phyloP scores from a whole-genome alignment of 2,113 vertebrate species.

The Colaptes auratus region DNA sequence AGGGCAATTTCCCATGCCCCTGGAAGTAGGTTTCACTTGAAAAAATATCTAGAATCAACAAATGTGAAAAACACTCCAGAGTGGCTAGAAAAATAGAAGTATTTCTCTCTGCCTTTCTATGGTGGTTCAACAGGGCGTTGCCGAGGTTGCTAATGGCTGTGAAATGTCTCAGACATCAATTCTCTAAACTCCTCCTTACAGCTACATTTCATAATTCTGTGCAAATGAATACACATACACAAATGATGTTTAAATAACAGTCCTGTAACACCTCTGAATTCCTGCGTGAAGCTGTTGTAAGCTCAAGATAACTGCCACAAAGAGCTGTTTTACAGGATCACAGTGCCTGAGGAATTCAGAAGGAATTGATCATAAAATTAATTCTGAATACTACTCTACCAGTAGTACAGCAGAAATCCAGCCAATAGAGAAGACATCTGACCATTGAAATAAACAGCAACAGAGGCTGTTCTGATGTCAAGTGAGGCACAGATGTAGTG shows the following conservation, averaged over 20 bases:
- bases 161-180: background rate
- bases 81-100: background rate
- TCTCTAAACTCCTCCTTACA: background rate
- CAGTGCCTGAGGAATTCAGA: background rate
- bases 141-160: slow-evolving; percentile 13
- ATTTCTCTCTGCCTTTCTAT: slow-evolving; percentile 22
- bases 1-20: slow-evolving; percentile 50
- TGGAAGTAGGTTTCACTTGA: slow-evolving; percentile 3
- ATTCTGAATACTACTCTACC: background rate
- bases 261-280: slow-evolving; percentile 25
- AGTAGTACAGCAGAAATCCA: background rate
- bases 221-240: slow-evolving; percentile 38
- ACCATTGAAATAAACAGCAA: background rate
- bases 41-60: slow-evolving; percentile 45
- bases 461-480: background rate
- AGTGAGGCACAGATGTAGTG: background rate
- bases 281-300: background rate
- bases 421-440: background rate
- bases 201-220: slow-evolving; percentile 10
- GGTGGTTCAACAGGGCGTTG: slow-evolving; percentile 5
- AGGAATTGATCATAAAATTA: background rate
- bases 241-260: slow-evolving; percentile 38
- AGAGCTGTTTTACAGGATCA: background rate
- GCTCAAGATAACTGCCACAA: background rate
- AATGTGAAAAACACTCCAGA: slow-evolving; percentile 23